Evolutionary conservation across 1,140 invertebrate species (phyloP).

Genomic region (Nebria ingens): DNA sequence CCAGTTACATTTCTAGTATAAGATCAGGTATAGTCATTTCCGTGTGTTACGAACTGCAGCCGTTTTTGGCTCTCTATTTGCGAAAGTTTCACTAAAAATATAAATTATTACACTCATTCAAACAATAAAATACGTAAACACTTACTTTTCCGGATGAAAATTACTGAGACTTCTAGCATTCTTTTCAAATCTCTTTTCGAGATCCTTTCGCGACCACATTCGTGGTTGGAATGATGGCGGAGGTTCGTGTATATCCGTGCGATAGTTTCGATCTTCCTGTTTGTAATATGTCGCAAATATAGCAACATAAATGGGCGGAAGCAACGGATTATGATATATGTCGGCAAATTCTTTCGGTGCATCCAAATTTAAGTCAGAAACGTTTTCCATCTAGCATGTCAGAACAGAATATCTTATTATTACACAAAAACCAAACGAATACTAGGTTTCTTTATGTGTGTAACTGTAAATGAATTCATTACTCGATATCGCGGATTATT

Average conservation of each 20-base stretch:
- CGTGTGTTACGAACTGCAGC: too few relatives aligned
- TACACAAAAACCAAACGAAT: too few relatives aligned
- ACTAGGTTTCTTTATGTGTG: too few relatives aligned
- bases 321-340: background rate
- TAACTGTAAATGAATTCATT: too few relatives aligned
- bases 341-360: background rate
- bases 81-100: background rate
- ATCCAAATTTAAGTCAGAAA: background rate
- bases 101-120: background rate
- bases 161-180: background rate
- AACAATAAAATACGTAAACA: background rate
- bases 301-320: background rate
- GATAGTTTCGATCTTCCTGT: background rate
- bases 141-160: background rate
- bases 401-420: too few relatives aligned
- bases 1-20: too few relatives aligned
- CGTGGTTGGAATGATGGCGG: background rate
- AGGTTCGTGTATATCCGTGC: background rate
- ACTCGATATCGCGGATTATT: too few relatives aligned
- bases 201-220: background rate
- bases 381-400: too few relatives aligned
- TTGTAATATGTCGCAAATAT: background rate
- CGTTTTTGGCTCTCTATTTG: slow-evolving; percentile 40
- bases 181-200: background rate
- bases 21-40: too few relatives aligned